A percentile compares a stretch with the other conserved stretches of the same genome.
Evolutionary conservation across 2,797 vertebrate species (phyloP).

Genomic region (Sarcophilus harrisii): DNA sequence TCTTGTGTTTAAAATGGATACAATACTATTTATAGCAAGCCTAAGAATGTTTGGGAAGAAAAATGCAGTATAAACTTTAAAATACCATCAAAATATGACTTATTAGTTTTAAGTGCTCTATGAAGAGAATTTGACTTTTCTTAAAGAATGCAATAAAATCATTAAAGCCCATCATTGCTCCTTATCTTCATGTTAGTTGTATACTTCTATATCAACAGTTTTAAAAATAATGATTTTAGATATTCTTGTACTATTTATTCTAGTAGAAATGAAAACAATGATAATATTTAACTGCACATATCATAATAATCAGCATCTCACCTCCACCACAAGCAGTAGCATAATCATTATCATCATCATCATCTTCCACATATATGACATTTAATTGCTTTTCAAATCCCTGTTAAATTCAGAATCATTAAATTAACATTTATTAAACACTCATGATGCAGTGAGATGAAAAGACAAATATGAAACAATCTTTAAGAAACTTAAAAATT

Average conservation of each 20-base stretch:
- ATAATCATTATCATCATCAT: accelerated
- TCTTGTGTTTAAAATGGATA: neutral
- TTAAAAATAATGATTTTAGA: neutral
- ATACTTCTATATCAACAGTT: neutral
- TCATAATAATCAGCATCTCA: neutral
- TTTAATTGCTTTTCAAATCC: neutral
- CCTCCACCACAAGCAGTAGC: accelerated
- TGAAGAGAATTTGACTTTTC: neutral
- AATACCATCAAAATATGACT: neutral
- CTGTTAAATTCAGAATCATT: neutral
- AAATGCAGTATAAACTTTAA: neutral
- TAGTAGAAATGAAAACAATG: neutral
- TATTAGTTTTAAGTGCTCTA: neutral
- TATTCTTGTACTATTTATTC: neutral
- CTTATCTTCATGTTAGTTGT: conserved; percentile 24
- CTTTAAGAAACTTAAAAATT: neutral
- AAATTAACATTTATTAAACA: neutral
- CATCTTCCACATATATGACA: neutral
- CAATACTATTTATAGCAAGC: neutral
- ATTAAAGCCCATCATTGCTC: conserved; percentile 22
- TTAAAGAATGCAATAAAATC: neutral
- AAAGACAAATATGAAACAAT: neutral
- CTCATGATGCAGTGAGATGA: no score
- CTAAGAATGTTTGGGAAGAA: neutral
- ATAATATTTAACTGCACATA: neutral